phyloP scores from a whole-genome alignment of 2,113 vertebrate species.

The Odontophorus gujanensis region DNA sequence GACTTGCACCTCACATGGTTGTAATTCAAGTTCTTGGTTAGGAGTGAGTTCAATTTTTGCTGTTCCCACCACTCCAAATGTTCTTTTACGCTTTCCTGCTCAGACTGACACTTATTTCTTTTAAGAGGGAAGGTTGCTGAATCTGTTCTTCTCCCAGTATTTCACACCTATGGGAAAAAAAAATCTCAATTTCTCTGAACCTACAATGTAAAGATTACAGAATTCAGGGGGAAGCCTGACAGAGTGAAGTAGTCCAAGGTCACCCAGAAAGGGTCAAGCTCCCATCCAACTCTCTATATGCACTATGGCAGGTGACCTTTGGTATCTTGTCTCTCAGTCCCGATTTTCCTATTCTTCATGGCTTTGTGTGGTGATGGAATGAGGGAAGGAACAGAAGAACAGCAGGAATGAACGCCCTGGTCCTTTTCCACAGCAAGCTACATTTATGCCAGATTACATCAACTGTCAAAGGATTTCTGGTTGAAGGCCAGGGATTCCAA shows the following conservation, averaged over 20 bases:
- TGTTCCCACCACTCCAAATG: background rate
- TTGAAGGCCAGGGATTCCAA: background rate
- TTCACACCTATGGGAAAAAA: background rate
- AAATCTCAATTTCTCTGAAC: background rate
- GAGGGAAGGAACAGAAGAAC: background rate
- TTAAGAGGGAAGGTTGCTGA: background rate
- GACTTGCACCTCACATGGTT: background rate
- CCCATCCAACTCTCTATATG: background rate
- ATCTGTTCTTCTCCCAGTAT: background rate
- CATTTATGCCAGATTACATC: background rate
- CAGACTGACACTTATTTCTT: background rate
- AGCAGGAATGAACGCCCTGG: too few species aligned
- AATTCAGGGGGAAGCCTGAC: background rate
- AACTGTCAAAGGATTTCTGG: too few species aligned
- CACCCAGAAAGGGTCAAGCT: background rate
- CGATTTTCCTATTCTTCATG: background rate
- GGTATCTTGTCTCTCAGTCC: accelerated
- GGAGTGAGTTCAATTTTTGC: background rate
- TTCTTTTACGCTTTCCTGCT: background rate
- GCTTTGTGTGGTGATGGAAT: background rate
- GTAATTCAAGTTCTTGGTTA: background rate
- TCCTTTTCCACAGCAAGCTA: background rate
- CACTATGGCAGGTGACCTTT: background rate
- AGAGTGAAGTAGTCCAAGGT: background rate
- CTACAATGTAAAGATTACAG: background rate